Evolutionary conservation across 2,888 invertebrate genomes (phyloP).

Genomic region (Drosophila sordidapex): DNA sequence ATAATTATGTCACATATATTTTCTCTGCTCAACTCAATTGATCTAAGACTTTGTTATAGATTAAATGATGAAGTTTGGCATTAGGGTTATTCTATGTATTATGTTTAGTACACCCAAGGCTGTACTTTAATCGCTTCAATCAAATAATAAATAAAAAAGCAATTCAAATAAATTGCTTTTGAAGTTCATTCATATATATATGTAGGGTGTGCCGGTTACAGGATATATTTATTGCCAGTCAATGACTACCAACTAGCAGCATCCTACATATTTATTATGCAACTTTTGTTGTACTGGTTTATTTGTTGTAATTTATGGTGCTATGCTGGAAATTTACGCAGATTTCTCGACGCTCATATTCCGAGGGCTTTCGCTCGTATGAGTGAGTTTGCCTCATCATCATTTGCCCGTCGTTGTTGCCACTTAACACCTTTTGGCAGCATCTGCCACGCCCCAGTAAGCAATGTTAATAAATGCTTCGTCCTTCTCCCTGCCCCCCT

Average conservation of each 20-base stretch:
- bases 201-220: slow-evolving; percentile 1
- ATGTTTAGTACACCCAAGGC: neutral
- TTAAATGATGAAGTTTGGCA: neutral
- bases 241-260: neutral
- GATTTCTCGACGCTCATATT: slow-evolving; percentile 54
- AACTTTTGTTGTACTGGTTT: slow-evolving; percentile 41
- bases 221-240: slow-evolving; percentile 25
- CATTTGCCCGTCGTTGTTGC: slow-evolving; percentile 62
- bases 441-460: slow-evolving; percentile 69
- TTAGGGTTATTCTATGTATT: neutral
- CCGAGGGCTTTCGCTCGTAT: slow-evolving; percentile 48
- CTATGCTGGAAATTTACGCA: slow-evolving; percentile 51
- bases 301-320: slow-evolving; percentile 57
- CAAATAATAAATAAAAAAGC: neutral
- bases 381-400: slow-evolving; percentile 65
- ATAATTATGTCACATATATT: neutral
- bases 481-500: neutral
- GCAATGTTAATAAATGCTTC: slow-evolving; percentile 71
- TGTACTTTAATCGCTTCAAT: neutral
- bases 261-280: slow-evolving; percentile 25
- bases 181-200: neutral
- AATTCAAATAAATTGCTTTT: neutral
- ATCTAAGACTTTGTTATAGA: neutral
- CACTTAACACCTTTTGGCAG: slow-evolving; percentile 71
- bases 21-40: neutral